These are phyloP conservation scores for Lasioglossum albipes DNA, from an alignment of 1,140 invertebrate genomes.

Conservation along the genomic window DNA sequence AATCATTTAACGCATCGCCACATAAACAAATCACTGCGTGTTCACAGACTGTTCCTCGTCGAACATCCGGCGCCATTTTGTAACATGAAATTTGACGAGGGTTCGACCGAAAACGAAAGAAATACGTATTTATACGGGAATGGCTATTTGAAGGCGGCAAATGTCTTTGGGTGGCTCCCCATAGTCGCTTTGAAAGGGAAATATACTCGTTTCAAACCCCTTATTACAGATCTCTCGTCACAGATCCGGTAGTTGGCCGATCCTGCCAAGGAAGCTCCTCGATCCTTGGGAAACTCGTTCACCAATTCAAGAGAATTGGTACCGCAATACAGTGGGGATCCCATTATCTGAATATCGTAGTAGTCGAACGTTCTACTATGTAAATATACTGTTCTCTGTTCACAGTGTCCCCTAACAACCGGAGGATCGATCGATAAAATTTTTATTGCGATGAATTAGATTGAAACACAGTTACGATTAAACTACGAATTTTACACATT, in stretches of 20 bases:
- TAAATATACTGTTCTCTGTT: too few relatives aligned
- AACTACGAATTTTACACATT: too few relatives aligned
- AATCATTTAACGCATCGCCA: neutral
- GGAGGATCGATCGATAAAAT: too few relatives aligned
- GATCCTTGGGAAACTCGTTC: neutral
- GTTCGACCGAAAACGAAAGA: constrained; percentile 58
- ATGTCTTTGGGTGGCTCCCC: constrained; percentile 27
- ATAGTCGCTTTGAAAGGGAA: constrained; percentile 23
- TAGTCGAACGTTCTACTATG: too few relatives aligned
- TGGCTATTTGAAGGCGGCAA: constrained; percentile 33
- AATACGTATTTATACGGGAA: constrained; percentile 45
- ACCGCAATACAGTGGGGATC: too few relatives aligned
- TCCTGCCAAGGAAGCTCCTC: constrained; percentile 23
- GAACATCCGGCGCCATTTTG: constrained; percentile 47
- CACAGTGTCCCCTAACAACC: too few relatives aligned
- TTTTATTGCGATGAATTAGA: too few relatives aligned
- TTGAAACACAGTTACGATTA: too few relatives aligned
- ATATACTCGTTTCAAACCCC: constrained; percentile 46
- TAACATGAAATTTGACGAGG: constrained; percentile 69
- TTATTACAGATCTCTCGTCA: constrained; percentile 34
- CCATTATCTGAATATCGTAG: too few relatives aligned
- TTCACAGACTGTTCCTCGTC: constrained; percentile 2
- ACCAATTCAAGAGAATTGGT: neutral
- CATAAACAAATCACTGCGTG: constrained; percentile 20
- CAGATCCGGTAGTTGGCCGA: neutral